These are phyloP conservation scores for Ceyx cyanopectus DNA, from an alignment of 2,113 vertebrate species.

Conservation along the genomic window DNA sequence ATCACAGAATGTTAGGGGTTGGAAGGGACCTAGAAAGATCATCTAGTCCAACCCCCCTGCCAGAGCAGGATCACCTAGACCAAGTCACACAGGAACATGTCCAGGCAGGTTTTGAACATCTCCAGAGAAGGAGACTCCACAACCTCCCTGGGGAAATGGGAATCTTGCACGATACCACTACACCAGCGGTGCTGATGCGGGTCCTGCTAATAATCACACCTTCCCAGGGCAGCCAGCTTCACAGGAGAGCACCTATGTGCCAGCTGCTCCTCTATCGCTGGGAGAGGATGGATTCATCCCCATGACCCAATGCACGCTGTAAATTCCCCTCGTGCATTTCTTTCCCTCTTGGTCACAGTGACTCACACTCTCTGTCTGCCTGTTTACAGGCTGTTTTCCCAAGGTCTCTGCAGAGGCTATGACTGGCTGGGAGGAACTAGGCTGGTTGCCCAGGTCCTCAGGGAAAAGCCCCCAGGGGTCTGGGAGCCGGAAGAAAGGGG, in stretches of 20 bases:
- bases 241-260: background rate
- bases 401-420: background rate
- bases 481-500: background rate
- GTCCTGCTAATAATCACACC: background rate
- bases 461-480: constrained; percentile 6
- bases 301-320: background rate
- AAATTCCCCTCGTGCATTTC: constrained; percentile 29
- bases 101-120: too few relatives aligned
- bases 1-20: background rate
- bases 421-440: background rate
- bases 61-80: too few relatives aligned
- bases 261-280: background rate
- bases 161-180: too few relatives aligned
- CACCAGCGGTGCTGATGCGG: too few relatives aligned
- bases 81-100: too few relatives aligned
- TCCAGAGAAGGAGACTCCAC: too few relatives aligned
- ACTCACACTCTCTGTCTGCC: constrained; percentile 53
- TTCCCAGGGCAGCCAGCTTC: background rate
- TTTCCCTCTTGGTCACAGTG: constrained; percentile 40
- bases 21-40: too few relatives aligned
- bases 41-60: too few relatives aligned
- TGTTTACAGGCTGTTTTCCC: constrained; percentile 57
- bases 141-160: too few relatives aligned
- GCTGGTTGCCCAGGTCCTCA: background rate
- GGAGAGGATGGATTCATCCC: background rate